These are phyloP conservation scores for Tillus elongatus DNA, from an alignment of 2,888 invertebrate genomes.

Conservation along the genomic window DNA sequence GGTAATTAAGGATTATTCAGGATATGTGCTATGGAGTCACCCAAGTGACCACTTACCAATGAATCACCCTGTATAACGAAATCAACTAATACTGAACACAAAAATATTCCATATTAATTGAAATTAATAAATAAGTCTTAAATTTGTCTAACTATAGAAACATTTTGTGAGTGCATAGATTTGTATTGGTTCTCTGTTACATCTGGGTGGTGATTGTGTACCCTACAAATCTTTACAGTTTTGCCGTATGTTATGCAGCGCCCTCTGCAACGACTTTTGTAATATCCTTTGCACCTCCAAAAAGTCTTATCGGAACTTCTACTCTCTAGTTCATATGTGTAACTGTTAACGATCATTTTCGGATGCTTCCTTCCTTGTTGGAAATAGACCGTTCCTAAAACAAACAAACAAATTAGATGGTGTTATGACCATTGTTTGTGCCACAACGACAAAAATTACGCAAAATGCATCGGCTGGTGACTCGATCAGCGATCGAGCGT, in stretches of 20 bases:
- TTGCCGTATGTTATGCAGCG: conserved; percentile 12
- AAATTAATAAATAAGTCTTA: too few relatives aligned
- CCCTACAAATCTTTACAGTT: conserved; percentile 5
- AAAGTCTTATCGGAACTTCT: conserved; percentile 9
- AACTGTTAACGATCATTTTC: conserved; percentile 9
- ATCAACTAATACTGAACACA: too few relatives aligned
- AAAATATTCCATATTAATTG: too few relatives aligned
- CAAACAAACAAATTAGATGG: too few relatives aligned
- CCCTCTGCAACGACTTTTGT: conserved; percentile 12
- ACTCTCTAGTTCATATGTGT: conserved; percentile 6
- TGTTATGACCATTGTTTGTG: too few relatives aligned
- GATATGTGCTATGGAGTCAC: too few relatives aligned
- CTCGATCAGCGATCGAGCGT: too few relatives aligned
- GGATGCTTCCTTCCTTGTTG: conserved; percentile 9
- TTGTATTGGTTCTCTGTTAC: conserved; percentile 13
- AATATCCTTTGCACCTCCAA: conserved; percentile 16
- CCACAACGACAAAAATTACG: too few relatives aligned
- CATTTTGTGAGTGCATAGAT: conserved; percentile 19
- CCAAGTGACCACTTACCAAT: too few relatives aligned
- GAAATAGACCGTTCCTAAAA: conserved; percentile 5
- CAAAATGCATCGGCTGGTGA: too few relatives aligned
- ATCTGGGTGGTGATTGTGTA: conserved; percentile 15
- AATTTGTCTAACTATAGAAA: conserved; percentile 14
- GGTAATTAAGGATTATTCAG: too few relatives aligned
- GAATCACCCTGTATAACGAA: too few relatives aligned